Percentiles rank a stretch among this genome's conserved stretches.
Evolutionary conservation across 2,888 invertebrate genomes (phyloP).

Genomic region (Congeria kusceri): DNA sequence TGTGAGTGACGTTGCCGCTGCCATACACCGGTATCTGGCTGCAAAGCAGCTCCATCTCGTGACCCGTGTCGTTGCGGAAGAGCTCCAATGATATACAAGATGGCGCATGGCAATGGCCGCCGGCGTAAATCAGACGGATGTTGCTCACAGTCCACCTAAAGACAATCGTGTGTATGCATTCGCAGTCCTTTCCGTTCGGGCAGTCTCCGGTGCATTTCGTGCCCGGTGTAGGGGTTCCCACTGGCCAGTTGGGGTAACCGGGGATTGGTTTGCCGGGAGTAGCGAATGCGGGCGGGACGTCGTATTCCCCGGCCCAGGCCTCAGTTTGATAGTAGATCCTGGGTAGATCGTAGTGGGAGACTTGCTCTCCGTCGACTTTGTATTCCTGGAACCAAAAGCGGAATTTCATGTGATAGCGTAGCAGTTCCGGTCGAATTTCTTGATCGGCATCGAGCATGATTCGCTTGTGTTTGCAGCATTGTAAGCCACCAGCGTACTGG

Average conservation of each 20-base stretch:
- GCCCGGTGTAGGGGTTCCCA: constrained; percentile 52
- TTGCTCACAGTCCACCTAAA: constrained; percentile 56
- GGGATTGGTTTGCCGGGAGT: constrained; percentile 47
- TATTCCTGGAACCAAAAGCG: constrained; percentile 62
- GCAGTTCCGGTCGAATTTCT: constrained; percentile 54
- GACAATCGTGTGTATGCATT: constrained; percentile 51
- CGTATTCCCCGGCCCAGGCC: constrained; percentile 63
- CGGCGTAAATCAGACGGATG: constrained; percentile 57
- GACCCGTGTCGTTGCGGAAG: constrained; percentile 51
- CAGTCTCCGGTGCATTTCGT: constrained; percentile 58
- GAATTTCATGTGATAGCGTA: constrained; percentile 63
- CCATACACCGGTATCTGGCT: constrained; percentile 55
- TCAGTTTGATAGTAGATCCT: constrained; percentile 63
- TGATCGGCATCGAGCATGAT: constrained; percentile 63
- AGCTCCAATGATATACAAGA: constrained; percentile 56
- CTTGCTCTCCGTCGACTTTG: constrained; percentile 34
- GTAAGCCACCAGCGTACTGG: constrained; percentile 51
- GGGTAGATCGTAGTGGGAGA: constrained; percentile 50
- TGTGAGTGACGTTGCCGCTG: constrained; percentile 38
- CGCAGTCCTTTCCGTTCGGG: constrained; percentile 54
- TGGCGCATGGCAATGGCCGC: constrained; percentile 60
- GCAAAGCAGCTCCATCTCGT: constrained; percentile 56
- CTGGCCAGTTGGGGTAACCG: constrained; percentile 59
- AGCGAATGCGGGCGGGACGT: constrained; percentile 60
- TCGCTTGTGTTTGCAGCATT: constrained; percentile 52